Conservation (phyloP, 2,113 vertebrate genomes). For the Noctilio leporinus region DNA sequence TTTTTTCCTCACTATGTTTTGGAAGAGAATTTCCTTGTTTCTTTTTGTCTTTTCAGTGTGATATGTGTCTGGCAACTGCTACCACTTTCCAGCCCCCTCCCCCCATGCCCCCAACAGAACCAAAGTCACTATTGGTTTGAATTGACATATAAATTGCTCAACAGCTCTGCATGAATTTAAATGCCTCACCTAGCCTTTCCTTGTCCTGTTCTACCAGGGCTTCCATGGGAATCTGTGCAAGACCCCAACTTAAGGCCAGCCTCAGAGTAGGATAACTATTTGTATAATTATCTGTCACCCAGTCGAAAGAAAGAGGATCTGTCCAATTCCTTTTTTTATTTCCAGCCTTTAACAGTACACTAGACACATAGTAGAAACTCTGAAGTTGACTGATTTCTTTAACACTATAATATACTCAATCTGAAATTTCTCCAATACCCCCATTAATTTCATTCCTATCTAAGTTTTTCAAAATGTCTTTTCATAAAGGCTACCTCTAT, state of each 20-base stretch:
- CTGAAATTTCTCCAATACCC: neutral
- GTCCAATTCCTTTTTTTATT: neutral
- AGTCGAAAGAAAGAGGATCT: neutral
- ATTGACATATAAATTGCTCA: slow-evolving; percentile 5
- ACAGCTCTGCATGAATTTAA: neutral
- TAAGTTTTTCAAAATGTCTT: neutral
- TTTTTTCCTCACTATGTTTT: neutral
- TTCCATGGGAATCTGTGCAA: neutral
- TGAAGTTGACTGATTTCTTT: neutral
- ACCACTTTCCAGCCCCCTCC: neutral
- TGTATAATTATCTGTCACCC: neutral
- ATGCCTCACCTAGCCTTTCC: neutral
- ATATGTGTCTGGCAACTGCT: neutral
- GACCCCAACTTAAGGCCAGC: neutral
- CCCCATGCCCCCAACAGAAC: neutral
- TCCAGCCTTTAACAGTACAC: neutral
- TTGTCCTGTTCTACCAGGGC: neutral
- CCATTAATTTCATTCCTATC: neutral
- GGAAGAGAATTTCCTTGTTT: slow-evolving; percentile 41
- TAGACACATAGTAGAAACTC: neutral
- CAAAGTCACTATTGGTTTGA: neutral
- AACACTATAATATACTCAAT: neutral
- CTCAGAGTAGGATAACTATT: neutral
- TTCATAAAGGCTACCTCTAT: neutral
- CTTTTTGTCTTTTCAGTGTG: neutral